Evolutionary conservation across 1,140 invertebrate genomes (phyloP).

Genomic region (Cotesia vestalis): DNA sequence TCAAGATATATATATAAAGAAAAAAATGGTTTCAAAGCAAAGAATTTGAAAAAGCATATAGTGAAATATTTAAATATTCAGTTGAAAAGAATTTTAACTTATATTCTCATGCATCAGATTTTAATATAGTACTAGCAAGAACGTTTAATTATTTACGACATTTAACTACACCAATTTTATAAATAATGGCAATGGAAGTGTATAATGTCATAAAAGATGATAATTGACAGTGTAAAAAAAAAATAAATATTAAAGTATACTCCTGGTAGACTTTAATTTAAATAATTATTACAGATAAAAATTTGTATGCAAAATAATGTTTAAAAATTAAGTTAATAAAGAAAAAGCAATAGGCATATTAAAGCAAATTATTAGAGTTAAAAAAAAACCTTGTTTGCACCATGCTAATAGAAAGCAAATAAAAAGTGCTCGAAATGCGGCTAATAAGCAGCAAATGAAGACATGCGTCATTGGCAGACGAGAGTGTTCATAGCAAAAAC

Average conservation of each 20-base stretch:
- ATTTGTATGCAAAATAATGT: neutral
- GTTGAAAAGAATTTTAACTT: too few relatives aligned
- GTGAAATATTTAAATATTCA: neutral
- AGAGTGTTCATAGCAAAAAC: constrained; percentile 60
- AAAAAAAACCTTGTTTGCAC: constrained; percentile 21
- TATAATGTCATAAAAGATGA: too few relatives aligned
- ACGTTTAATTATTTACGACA: too few relatives aligned
- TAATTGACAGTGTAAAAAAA: too few relatives aligned
- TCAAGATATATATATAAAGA: too few relatives aligned
- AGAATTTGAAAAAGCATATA: neutral
- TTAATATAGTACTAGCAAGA: too few relatives aligned
- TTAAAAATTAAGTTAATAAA: neutral
- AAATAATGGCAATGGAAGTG: too few relatives aligned
- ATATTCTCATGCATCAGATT: too few relatives aligned
- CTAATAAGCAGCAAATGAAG: constrained; percentile 14
- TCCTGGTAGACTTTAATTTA: too few relatives aligned
- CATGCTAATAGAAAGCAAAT: constrained; percentile 26
- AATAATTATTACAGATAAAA: too few relatives aligned
- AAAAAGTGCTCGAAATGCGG: constrained; percentile 47
- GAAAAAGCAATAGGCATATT: constrained; percentile 14
- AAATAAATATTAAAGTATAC: too few relatives aligned
- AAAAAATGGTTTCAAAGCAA: neutral
- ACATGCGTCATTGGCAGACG: constrained; percentile 47
- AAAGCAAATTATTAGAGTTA: constrained; percentile 22
- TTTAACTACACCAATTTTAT: too few relatives aligned